Percentiles rank a stretch among this genome's conserved stretches.
Evolutionary conservation across 2,797 vertebrate species (phyloP).

Genomic region (Eulemur albifrons): DNA sequence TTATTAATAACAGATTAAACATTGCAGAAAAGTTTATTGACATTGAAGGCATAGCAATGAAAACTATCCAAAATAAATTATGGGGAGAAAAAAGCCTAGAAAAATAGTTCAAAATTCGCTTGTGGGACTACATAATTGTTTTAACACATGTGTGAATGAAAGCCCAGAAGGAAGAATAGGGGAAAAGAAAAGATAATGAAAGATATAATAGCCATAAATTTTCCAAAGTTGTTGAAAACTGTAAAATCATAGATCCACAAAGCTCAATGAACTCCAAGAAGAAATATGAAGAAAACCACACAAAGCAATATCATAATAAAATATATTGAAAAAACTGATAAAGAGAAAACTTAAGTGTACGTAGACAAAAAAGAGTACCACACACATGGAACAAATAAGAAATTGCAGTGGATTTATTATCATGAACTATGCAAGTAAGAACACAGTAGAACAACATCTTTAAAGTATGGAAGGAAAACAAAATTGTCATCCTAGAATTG

Average conservation of each 20-base stretch:
- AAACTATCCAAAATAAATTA: neutral
- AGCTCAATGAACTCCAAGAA: neutral
- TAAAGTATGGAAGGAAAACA: neutral
- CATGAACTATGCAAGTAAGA: neutral
- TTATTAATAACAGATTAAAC: neutral
- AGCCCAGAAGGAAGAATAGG: neutral
- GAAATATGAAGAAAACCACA: neutral
- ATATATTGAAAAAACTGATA: neutral
- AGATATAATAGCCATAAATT: neutral
- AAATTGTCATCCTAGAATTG: neutral
- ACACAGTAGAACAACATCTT: neutral
- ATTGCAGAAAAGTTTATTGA: neutral
- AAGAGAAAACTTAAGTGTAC: neutral
- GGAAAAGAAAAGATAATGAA: neutral
- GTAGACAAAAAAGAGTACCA: neutral
- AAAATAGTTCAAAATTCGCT: neutral
- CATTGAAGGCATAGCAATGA: neutral
- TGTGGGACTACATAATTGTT: neutral
- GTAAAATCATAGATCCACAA: neutral
- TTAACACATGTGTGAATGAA: neutral
- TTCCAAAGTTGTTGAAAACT: neutral
- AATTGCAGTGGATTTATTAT: neutral
- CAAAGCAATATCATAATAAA: neutral
- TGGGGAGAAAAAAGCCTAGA: neutral
- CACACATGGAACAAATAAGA: neutral